These are phyloP conservation scores for Drosophila conformis DNA, from an alignment of 2,888 invertebrate species.

Conservation along the genomic window DNA sequence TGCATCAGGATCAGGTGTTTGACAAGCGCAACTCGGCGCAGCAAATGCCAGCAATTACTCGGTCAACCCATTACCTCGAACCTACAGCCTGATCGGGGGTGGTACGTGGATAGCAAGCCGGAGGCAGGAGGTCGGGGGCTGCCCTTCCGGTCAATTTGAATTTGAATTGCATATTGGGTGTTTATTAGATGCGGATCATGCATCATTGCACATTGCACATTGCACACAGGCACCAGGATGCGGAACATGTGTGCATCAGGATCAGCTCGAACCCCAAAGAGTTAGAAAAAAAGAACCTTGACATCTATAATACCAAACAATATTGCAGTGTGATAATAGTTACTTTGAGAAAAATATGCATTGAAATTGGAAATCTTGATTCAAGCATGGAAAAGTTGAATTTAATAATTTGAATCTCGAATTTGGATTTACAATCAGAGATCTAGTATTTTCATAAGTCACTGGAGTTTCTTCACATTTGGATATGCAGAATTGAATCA, in stretches of 20 bases:
- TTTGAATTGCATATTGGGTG: conserved; percentile 73
- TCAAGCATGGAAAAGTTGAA: background rate
- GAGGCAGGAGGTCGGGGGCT: conserved; percentile 4
- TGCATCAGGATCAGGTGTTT: conserved; percentile 82
- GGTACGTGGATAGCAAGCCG: background rate
- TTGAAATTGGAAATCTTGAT: background rate
- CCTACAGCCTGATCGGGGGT: conserved; percentile 1
- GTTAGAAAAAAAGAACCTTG: background rate
- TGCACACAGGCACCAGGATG: conserved; percentile 2
- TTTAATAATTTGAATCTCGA: background rate
- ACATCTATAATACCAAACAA: background rate
- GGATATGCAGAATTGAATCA: background rate
- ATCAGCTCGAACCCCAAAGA: background rate
- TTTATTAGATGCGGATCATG: conserved; percentile 77
- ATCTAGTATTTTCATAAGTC: background rate
- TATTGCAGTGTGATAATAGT: background rate
- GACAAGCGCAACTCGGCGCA: conserved; percentile 56
- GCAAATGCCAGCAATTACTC: conserved; percentile 56
- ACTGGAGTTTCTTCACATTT: background rate
- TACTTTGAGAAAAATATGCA: background rate
- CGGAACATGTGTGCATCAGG: conserved; percentile 41
- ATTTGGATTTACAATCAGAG: background rate
- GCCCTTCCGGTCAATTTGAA: conserved; percentile 79
- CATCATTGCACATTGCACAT: conserved; percentile 53
- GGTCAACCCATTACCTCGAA: conserved; percentile 22